A percentile compares a stretch with the other conserved stretches of the same genome.
Evolutionary conservation across 2,797 vertebrate species (phyloP).

Genomic region (Cygnus olor): DNA sequence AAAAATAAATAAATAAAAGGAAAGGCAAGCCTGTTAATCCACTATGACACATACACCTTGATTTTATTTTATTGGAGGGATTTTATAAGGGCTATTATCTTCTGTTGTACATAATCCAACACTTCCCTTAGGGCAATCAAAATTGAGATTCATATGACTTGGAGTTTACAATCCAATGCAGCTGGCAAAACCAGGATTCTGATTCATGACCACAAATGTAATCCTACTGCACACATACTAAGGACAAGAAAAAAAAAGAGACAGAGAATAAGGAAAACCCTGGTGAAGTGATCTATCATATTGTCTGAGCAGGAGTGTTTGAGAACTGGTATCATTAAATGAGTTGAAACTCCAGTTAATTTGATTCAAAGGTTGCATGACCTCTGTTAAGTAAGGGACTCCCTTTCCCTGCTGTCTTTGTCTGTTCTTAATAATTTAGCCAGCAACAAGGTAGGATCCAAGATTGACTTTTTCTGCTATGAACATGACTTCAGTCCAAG

Average conservation of each 20-base stretch:
- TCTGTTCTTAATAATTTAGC: slow-evolving; percentile 79
- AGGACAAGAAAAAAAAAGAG: background rate
- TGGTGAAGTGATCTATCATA: slow-evolving; percentile 75
- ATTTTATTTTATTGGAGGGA: slow-evolving; percentile 80
- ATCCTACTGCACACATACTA: slow-evolving; percentile 38
- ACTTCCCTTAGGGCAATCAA: slow-evolving; percentile 77
- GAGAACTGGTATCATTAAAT: slow-evolving; percentile 66
- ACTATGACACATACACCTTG: slow-evolving; percentile 71
- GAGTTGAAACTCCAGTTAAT: slow-evolving; percentile 75
- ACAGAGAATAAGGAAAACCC: slow-evolving; percentile 3
- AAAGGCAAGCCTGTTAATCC: slow-evolving; percentile 73
- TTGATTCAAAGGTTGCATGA: slow-evolving; percentile 77
- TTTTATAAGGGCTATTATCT: slow-evolving; percentile 81
- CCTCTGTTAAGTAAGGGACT: slow-evolving; percentile 76
- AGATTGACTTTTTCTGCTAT: slow-evolving; percentile 75
- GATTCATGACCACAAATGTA: slow-evolving; percentile 68
- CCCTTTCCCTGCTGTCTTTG: slow-evolving; percentile 65
- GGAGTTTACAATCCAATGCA: slow-evolving; percentile 73
- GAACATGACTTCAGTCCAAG: slow-evolving; percentile 87
- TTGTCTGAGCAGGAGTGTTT: slow-evolving; percentile 66
- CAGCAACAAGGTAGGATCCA: slow-evolving; percentile 71
- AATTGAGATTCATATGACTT: slow-evolving; percentile 72
- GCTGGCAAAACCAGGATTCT: slow-evolving; percentile 73
- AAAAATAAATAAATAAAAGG: background rate
- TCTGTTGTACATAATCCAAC: slow-evolving; percentile 81